Evolutionary conservation across 2,888 invertebrate species (phyloP), one percentile per base, ranked within the genome.

Genomic region (Trisateles emortualis): DNA sequence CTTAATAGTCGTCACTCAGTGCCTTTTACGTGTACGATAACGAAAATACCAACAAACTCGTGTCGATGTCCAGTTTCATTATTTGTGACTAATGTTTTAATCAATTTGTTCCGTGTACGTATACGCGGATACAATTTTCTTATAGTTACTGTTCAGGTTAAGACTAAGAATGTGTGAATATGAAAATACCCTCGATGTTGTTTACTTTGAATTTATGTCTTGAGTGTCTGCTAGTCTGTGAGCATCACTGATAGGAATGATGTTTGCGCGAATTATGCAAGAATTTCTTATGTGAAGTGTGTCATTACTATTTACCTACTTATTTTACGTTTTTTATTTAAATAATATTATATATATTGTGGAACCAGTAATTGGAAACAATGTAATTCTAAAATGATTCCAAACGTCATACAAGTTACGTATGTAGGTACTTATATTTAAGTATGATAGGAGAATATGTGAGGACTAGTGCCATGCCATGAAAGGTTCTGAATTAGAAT

Each of bases 391-490:
- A 68, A 67, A 76, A 77, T 72, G 76, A 72, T 80, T 73, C 74
- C 76, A 73, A 72, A 65, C 68, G 66, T 75, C 69, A 64, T 78
- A 76, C 70, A 68, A 58, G 59, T 72, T 68, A 69, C 57, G 68
- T 74, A 71, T 76, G 74, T 74, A 71, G 75, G 74, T 78, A 78
- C 81, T 83, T 87, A 84, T 84, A 86, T 82, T 77, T 83, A 82
- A 83, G 92, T 89, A 88, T 92, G 92, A 88, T 90, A 92, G 92
- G 90, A 87, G 90, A 86, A 86, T 92, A 84, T 90, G 86, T 90
- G 84, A 89, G 88, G 92, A 91, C 92, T 90, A 87, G 92, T 92
- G 92, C 92, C 92, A 92, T 92, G 92, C 90, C 91, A 79, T 92
- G 92, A 92, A 92, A 91, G 91, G 91, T 92, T 92, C 92, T 91